A percentile compares a stretch with the other conserved stretches of the same genome.
Evolutionary conservation across 2,797 vertebrate species (phyloP).

Genomic region (Peromyscus melanophrys): DNA sequence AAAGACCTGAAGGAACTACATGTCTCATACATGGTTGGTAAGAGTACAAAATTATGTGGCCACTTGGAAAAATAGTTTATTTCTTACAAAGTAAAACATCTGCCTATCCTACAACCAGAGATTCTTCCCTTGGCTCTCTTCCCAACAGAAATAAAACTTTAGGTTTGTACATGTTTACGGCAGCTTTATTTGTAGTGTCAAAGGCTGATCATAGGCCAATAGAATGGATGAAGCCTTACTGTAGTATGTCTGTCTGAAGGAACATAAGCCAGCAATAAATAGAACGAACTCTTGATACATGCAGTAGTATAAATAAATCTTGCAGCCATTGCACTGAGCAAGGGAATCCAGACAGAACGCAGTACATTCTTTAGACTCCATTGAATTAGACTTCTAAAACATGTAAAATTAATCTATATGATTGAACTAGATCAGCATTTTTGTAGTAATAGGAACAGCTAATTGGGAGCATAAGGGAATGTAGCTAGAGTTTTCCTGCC

Average conservation of each 20-base stretch:
- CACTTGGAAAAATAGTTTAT: conserved; percentile 39
- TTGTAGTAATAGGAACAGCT: not conserved
- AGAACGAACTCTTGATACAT: not conserved
- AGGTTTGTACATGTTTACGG: conserved; percentile 2
- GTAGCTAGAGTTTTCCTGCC: too few species aligned
- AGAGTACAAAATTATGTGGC: conserved; percentile 25
- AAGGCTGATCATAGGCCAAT: not conserved
- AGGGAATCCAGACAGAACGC: conserved; percentile 19
- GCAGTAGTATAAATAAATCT: not conserved
- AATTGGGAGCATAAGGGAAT: not conserved
- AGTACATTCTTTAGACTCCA: not conserved
- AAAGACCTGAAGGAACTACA: not conserved
- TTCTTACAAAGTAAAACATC: conserved; percentile 31
- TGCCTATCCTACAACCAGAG: not conserved
- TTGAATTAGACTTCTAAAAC: conserved; percentile 4
- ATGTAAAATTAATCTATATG: not conserved
- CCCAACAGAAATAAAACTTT: conserved; percentile 38
- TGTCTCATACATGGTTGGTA: not conserved
- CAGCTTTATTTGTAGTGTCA: conserved; percentile 8
- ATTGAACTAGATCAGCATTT: conserved; percentile 18
- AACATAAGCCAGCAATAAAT: conserved; percentile 10
- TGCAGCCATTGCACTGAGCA: not conserved
- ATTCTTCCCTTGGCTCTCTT: conserved; percentile 11
- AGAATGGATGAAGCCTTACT: conserved; percentile 21
- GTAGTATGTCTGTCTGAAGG: not conserved